Conservation (phyloP, 2,113 vertebrate genomes). For the Syngnathus typhle region DNA sequence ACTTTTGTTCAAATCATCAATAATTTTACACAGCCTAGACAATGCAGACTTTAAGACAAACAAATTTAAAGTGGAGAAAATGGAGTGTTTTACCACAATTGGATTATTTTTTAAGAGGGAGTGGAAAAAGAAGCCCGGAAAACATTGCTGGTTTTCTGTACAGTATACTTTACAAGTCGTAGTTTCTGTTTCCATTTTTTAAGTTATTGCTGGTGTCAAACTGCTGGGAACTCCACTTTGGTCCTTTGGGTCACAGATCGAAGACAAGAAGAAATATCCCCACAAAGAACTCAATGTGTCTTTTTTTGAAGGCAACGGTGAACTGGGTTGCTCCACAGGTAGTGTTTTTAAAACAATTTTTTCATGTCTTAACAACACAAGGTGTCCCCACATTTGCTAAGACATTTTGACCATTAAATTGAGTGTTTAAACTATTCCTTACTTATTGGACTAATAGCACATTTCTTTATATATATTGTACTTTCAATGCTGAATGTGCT, state of each 20-base stretch:
- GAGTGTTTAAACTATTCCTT: neutral
- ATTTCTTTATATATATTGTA: neutral
- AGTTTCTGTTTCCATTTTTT: neutral
- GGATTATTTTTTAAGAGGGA: conserved; percentile 32
- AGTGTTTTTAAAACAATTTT: no score
- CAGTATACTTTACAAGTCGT: conserved; percentile 16
- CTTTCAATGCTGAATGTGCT: no score
- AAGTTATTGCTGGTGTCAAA: conserved; percentile 28
- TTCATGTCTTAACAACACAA: neutral
- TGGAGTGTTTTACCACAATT: conserved; percentile 36
- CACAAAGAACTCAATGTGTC: neutral
- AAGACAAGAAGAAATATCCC: conserved; percentile 2
- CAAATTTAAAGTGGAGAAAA: conserved; percentile 23
- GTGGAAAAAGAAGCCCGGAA: neutral
- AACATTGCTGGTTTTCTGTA: conserved; percentile 20
- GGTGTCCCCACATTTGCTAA: neutral
- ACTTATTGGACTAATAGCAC: neutral
- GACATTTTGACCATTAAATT: neutral
- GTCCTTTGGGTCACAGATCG: conserved; percentile 16
- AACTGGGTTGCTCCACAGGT: neutral
- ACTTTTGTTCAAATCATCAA: conserved; percentile 51
- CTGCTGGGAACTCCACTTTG: neutral
- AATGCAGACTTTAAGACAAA: conserved; percentile 54
- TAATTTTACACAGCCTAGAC: conserved; percentile 55
- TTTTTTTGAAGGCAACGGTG: conserved; percentile 23